Conservation (phyloP, 1,140 invertebrate genomes). For the Archegozetes longisetosus region DNA sequence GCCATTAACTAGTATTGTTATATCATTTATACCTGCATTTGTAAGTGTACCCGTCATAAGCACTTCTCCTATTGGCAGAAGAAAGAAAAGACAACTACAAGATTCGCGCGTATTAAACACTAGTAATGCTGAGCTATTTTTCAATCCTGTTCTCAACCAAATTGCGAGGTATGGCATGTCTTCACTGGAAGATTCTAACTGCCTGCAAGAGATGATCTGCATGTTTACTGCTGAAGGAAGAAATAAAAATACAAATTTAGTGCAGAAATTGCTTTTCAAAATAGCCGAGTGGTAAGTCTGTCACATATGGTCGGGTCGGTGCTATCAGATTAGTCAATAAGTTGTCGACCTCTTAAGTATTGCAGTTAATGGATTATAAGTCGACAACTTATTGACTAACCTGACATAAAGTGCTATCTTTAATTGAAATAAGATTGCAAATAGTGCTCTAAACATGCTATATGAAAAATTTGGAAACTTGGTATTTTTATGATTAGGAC, state of each 20-base stretch:
- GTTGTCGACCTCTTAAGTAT: neutral
- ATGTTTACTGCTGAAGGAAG: neutral
- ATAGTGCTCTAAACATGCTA: neutral
- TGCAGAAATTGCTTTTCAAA: neutral
- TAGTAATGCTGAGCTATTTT: neutral
- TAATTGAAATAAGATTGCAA: neutral
- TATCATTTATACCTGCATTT: neutral
- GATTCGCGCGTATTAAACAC: neutral
- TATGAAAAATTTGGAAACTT: neutral
- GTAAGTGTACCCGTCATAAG: neutral
- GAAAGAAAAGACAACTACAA: neutral
- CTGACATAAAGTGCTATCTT: neutral
- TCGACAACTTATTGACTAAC: neutral
- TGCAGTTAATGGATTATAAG: neutral
- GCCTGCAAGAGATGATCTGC: neutral
- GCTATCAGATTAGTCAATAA: neutral
- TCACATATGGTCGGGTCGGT: too few relatives aligned
- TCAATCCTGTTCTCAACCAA: neutral
- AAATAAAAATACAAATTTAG: neutral
- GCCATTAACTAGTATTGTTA: neutral
- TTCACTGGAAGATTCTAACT: neutral
- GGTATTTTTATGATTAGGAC: neutral
- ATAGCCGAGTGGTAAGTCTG: neutral
- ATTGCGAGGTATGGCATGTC: neutral
- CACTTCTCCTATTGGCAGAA: neutral